Conservation (phyloP, 2,113 vertebrate genomes). For the Pseudorhombus dupliciocellatus region DNA sequence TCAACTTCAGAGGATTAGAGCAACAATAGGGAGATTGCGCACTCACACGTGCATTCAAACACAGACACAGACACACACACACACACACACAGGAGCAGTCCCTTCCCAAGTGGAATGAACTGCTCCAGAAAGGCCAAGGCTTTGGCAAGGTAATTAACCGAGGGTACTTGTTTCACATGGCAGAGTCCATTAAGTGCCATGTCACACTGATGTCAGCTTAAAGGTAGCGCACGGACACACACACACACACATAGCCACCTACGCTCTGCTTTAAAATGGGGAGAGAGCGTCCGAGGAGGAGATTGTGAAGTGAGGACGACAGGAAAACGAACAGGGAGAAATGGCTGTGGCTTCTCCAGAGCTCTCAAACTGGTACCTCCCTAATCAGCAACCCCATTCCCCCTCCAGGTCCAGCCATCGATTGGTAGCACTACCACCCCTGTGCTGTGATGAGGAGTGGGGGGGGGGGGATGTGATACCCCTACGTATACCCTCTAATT, state of each 20-base stretch:
- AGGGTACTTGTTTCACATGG: slow-evolving; percentile 79
- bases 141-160: slow-evolving; percentile 78
- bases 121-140: slow-evolving; percentile 75
- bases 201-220: slow-evolving; percentile 78
- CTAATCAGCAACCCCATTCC: slow-evolving; percentile 69
- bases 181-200: slow-evolving; percentile 79
- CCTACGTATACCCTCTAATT: slow-evolving; percentile 67
- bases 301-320: slow-evolving; percentile 60
- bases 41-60: slow-evolving; percentile 4
- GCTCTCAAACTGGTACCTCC: slow-evolving; percentile 53
- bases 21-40: slow-evolving; percentile 57
- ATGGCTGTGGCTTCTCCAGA: slow-evolving; percentile 52
- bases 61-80: slow-evolving; percentile 35
- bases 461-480: slow-evolving; percentile 58
- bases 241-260: slow-evolving; percentile 17
- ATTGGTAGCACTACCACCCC: slow-evolving; percentile 58
- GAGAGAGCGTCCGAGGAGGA: slow-evolving; percentile 48
- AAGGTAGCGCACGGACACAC: slow-evolving; percentile 48
- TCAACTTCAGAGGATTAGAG: slow-evolving; percentile 74
- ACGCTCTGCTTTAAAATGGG: slow-evolving; percentile 27
- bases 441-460: slow-evolving; percentile 52
- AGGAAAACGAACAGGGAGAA: slow-evolving; percentile 52
- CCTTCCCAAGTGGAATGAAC: slow-evolving; percentile 70
- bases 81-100: slow-evolving; percentile 42
- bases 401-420: slow-evolving; percentile 60